Base-by-base conservation (phyloP, 2,888 invertebrate genomes). In the Erebia aethiops region DNA sequence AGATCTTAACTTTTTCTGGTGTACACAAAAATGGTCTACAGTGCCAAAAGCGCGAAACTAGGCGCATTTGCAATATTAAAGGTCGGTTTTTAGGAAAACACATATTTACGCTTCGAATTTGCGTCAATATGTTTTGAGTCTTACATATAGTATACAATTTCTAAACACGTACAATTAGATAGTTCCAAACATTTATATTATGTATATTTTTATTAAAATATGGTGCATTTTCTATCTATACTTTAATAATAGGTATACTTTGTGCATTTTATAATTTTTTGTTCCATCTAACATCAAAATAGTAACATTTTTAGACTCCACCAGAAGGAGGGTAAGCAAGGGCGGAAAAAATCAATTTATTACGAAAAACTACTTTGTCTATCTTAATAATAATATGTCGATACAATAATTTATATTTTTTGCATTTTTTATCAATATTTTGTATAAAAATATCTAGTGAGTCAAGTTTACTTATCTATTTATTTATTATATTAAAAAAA, bases 181-280 rank as follows among this genome's bases (percentile, higher is more conserved):
- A 9, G 8, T 58, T 21, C 26, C 14, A 60, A 41, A 60, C 41
- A 16, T 4, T 43, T 43, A 41, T 49, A 46, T 11, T 46, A 46
- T 46, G 46, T 46, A 62, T 49, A 62, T 62, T 62, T 62, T 49
- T 62, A 49, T 46, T 62, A 49, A 62, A 62, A 62, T 62, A 62
- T 62, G 49, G 62, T 62, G 62, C 62, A 62, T 62, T 21, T 18
- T 62, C 62, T 62, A 62, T 49, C 0, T 16, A 54, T 54, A 52
- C 2, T 16, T 9, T n/a, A 54, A 2, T 54, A 54, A 2, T 16
- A 46, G 5, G 10, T 11, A 18, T 60, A 61, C 14, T 62, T 62
- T 62, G 62, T 62, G 62, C 62, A 21, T 8, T 49, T 21, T 4
- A 14, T 5, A 35, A 2, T 11, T 11, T 16, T 54, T 54, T 16